phyloP scores from a whole-genome alignment of 2,113 vertebrate genomes.

The Antechinus stuartii region DNA sequence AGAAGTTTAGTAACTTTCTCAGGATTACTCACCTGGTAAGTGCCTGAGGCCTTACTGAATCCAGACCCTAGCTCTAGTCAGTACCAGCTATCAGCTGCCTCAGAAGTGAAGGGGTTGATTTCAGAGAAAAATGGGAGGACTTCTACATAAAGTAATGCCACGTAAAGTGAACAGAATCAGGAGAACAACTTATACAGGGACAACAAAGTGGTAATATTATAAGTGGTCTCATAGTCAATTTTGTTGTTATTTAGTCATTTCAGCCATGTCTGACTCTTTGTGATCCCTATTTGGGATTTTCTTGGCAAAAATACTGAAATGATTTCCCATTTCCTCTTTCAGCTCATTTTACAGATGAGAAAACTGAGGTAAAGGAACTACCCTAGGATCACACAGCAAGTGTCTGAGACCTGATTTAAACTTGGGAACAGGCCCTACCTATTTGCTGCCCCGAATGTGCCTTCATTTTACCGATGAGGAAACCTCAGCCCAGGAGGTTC shows the following conservation, averaged over 20 bases:
- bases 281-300: neutral
- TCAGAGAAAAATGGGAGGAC: too few species aligned
- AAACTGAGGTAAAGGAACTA: neutral
- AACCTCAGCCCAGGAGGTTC: neutral
- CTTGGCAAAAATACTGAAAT: neutral
- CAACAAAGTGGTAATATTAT: neutral
- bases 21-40: too few species aligned
- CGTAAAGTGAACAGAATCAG: too few species aligned
- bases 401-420: neutral
- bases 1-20: too few species aligned
- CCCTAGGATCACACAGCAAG: too few species aligned
- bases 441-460: neutral
- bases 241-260: neutral
- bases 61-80: too few species aligned
- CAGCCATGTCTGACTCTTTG: neutral
- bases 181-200: neutral
- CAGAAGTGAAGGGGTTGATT: too few species aligned
- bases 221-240: neutral
- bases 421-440: neutral
- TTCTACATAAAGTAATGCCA: too few species aligned
- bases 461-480: neutral
- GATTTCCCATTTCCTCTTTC: neutral
- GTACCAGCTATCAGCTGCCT: neutral
- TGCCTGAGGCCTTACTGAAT: too few species aligned
- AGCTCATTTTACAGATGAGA: neutral